Base-by-base conservation (phyloP, 2,113 vertebrate genomes). In the Chascanopsetta lugubris region DNA sequence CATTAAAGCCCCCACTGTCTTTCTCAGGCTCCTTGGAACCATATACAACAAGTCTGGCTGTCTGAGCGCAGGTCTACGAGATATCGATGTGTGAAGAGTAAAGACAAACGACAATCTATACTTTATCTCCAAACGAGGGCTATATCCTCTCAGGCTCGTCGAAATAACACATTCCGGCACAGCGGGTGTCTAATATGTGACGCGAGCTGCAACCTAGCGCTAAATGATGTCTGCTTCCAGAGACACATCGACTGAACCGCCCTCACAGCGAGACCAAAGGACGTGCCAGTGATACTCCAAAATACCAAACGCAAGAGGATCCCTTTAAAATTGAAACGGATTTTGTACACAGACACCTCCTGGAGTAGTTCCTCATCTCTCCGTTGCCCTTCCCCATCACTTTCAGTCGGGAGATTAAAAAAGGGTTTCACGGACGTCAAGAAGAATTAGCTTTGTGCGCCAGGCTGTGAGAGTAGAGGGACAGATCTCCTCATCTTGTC, bases 361-460 rank as follows among this genome's bases (percentile, higher is more conserved):
- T 21, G 49, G 69, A 57, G 46, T 70, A 15, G 42, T 38, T 55
- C 49, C 30, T 45, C 50, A 40, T 22, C 53, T 29, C 45, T 45
- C 48, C 53, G 30, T 8, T 53, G 30, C 48, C 49, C 66, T 17
- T 30, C 40, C 56, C 40, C 47, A 63, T 68, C 61, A 64, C 68
- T 84, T 75, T 76, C 69, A 76, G 60, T 71, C 75, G 56, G 80
- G 67, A 82, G 79, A 84, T 86, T 80, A 79, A 76, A 82, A 72
- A 74, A 69, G 24, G 55, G 62, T 79, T 87, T 84, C 81, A 88
- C 26, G 61, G 81, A 65, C 84, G 85, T 83, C 84, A 82, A 60
- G 56, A 78, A 71, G 65, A 24, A 77, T 87, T 89, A 79, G 50
- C 62, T 72, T 79, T 66, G 67, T 46, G 65, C 36, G 27, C 22